Evolutionary conservation across 2,113 vertebrate species (phyloP).

Genomic region (Peucedramus taeniatus): DNA sequence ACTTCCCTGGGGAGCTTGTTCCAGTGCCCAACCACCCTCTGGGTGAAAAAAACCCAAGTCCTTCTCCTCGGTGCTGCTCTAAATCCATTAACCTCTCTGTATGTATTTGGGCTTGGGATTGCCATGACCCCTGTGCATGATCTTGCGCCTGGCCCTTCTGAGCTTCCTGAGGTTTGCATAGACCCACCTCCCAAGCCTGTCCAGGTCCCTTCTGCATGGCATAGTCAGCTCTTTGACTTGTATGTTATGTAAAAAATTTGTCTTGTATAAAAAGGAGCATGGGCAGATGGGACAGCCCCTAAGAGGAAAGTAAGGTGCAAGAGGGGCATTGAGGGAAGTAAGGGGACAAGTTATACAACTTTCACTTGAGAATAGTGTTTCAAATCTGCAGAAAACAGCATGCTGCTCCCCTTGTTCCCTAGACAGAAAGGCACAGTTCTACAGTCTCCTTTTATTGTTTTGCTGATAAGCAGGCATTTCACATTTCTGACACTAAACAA

Average conservation of each 20-base stretch:
- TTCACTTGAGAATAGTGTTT: background rate
- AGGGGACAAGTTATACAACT: background rate
- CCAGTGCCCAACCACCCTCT: background rate
- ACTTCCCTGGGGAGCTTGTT: background rate
- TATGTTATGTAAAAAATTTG: background rate
- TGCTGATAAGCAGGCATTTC: slow-evolving; percentile 61
- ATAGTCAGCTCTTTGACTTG: background rate
- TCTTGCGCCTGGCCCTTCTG: background rate
- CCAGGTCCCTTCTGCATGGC: background rate
- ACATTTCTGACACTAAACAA: slow-evolving; percentile 26
- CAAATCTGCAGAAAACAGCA: slow-evolving; percentile 28
- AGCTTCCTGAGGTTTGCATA: background rate
- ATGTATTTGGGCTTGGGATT: background rate
- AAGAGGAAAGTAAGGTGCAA: background rate
- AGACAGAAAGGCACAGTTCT: slow-evolving; percentile 30
- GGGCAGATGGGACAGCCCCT: rapidly evolving
- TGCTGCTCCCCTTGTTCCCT: background rate
- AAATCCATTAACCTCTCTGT: background rate
- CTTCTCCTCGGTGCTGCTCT: background rate
- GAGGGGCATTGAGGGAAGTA: background rate
- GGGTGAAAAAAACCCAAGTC: background rate
- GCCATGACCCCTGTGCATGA: background rate
- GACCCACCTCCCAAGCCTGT: background rate
- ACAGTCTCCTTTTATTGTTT: slow-evolving; percentile 52
- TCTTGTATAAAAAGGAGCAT: background rate